A percentile compares a stretch with the other conserved stretches of the same genome.
Conservation (phyloP, 2,888 invertebrate genomes). For the Hirtodrosophila confusa region DNA sequence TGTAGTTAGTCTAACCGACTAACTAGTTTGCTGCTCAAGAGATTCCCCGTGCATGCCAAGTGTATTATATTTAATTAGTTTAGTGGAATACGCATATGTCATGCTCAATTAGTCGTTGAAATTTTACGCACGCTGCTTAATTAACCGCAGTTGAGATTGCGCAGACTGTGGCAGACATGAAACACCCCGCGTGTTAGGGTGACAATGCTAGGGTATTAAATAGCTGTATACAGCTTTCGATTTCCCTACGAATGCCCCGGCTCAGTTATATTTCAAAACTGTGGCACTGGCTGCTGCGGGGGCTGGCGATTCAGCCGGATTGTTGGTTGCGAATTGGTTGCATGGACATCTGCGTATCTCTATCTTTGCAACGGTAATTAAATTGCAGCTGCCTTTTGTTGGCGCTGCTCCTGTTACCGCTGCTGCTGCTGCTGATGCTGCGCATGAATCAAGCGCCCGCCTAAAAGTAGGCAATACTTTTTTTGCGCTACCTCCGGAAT, state of each 20-base stretch:
- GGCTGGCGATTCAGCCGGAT: slow-evolving; percentile 9
- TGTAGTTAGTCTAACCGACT: background rate
- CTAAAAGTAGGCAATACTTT: slow-evolving; percentile 50
- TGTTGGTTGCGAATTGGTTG: slow-evolving; percentile 22
- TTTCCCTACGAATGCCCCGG: slow-evolving; percentile 24
- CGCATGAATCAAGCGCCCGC: slow-evolving; percentile 38
- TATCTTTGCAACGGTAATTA: slow-evolving; percentile 67
- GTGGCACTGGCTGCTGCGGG: slow-evolving; percentile 13
- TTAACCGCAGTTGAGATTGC: background rate
- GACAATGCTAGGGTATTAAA: slow-evolving; percentile 19
- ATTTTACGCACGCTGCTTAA: too few species aligned
- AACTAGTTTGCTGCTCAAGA: too few species aligned
- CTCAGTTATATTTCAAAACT: slow-evolving; percentile 53
- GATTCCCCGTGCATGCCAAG: too few species aligned
- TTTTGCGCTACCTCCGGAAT: slow-evolving; percentile 6
- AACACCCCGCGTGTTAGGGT: background rate
- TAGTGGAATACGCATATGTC: too few species aligned
- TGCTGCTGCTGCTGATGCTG: slow-evolving; percentile 23
- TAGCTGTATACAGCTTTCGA: slow-evolving; percentile 8
- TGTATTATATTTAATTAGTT: too few species aligned
- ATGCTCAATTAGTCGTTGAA: too few species aligned
- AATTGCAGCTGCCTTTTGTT: slow-evolving; percentile 68
- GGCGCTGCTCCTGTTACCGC: slow-evolving; percentile 21
- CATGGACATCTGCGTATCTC: slow-evolving; percentile 43
- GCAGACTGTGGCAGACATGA: background rate